Conservation (phyloP, 2,888 invertebrate genomes). For the Clusia tigrina region DNA sequence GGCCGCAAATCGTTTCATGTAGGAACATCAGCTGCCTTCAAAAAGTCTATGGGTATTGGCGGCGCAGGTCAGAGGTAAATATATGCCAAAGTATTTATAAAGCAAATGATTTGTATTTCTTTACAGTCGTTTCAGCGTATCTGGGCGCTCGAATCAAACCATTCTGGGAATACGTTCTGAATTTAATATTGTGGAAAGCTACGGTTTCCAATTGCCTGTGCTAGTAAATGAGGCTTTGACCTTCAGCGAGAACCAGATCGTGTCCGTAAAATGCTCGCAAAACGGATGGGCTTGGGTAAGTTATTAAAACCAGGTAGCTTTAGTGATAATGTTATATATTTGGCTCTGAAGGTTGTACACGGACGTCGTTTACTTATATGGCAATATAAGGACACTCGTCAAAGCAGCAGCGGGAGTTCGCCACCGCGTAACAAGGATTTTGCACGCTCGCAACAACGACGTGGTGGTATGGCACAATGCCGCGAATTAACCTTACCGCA, state of each 20-base stretch:
- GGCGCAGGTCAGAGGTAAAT: constrained; percentile 30
- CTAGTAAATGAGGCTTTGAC: constrained; percentile 88
- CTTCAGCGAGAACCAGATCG: constrained; percentile 71
- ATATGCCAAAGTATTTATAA: background rate
- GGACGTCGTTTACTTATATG: constrained; percentile 86
- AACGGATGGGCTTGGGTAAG: constrained; percentile 68
- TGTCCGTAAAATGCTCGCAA: constrained; percentile 67
- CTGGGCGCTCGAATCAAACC: constrained; percentile 72
- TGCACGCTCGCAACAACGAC: constrained; percentile 63
- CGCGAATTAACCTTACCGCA: constrained; percentile 88
- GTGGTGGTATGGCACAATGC: constrained; percentile 70
- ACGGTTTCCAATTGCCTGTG: constrained; percentile 84
- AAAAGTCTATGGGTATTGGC: constrained; percentile 42
- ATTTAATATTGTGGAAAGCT: constrained; percentile 78
- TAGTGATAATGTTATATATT: constrained; percentile 63
- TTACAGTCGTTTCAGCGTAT: constrained; percentile 67
- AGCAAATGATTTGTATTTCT: background rate
- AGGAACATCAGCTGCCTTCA: constrained; percentile 46
- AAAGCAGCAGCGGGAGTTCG: constrained; percentile 36
- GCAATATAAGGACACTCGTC: constrained; percentile 71
- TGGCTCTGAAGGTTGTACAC: constrained; percentile 73
- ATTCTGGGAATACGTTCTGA: constrained; percentile 80
- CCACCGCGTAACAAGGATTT: constrained; percentile 41
- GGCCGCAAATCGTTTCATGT: constrained; percentile 53
- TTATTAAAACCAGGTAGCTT: constrained; percentile 3